These are phyloP conservation scores for Scarus forsteni DNA, from an alignment of 2,797 vertebrate genomes.

Conservation along the genomic window DNA sequence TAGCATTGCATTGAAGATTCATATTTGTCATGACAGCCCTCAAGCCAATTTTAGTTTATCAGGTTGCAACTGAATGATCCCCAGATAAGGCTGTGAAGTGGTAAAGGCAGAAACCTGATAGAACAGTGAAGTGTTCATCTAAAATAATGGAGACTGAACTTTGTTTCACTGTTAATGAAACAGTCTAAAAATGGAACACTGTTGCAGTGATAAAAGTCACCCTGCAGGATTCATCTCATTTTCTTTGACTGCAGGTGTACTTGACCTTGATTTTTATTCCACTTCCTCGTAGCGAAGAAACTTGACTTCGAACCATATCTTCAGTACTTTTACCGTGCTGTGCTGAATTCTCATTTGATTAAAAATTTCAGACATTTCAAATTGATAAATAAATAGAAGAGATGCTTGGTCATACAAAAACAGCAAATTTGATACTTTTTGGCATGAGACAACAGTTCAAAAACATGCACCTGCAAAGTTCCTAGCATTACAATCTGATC, in stretches of 20 bases:
- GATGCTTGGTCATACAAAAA: too few species aligned
- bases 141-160: background rate
- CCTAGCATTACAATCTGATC: too few species aligned
- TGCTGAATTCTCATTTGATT: background rate
- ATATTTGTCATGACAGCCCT: too few species aligned
- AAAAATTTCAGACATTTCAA: background rate
- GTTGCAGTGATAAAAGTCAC: background rate
- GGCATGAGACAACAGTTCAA: too few species aligned
- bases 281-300: background rate
- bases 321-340: background rate
- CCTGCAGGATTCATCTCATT: background rate
- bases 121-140: background rate
- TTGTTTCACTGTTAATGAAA: background rate
- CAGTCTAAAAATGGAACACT: background rate
- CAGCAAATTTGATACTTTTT: too few species aligned
- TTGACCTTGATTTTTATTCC: background rate
- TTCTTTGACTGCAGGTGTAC: background rate
- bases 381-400: too few species aligned
- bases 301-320: background rate
- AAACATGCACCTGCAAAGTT: too few species aligned
- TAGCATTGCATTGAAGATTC: too few species aligned
- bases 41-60: too few species aligned
- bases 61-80: too few species aligned
- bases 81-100: too few species aligned
- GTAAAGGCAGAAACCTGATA: background rate